Conservation (phyloP, 1,140 invertebrate genomes). For the Eurosta solidaginis region DNA sequence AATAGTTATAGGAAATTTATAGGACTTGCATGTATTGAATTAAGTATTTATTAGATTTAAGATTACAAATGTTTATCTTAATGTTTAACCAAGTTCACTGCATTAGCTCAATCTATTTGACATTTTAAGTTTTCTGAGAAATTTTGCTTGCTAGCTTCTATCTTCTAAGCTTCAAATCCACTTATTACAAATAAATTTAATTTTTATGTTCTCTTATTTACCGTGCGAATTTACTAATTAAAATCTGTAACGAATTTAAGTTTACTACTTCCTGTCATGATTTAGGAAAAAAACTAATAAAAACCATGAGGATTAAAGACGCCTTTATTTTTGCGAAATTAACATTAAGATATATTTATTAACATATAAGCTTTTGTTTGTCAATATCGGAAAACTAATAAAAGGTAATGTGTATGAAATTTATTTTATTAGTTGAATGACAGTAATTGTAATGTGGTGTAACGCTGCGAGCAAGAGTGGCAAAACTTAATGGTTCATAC, state of each 20-base stretch:
- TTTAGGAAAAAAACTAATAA: background rate
- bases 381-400: too few species aligned
- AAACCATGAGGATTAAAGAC: background rate
- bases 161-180: background rate
- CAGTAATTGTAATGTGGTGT: too few species aligned
- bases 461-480: too few species aligned
- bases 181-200: background rate
- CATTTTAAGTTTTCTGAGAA: background rate
- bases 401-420: too few species aligned
- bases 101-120: background rate
- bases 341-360: too few species aligned
- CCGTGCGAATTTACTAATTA: too few species aligned
- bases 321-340: background rate
- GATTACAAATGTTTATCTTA: too few species aligned
- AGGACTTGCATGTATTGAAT: background rate
- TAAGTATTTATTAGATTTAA: background rate
- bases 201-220: too few species aligned
- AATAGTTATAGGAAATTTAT: background rate
- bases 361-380: too few species aligned
- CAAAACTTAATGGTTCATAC: too few species aligned
- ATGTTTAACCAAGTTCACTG: too few species aligned
- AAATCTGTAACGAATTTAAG: background rate
- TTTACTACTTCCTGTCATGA: conserved; percentile 10
- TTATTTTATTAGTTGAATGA: too few species aligned
- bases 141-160: background rate